These are phyloP conservation scores for Caenorhabditis panamensis DNA, from an alignment of 2,888 invertebrate genomes.

Conservation along the genomic window DNA sequence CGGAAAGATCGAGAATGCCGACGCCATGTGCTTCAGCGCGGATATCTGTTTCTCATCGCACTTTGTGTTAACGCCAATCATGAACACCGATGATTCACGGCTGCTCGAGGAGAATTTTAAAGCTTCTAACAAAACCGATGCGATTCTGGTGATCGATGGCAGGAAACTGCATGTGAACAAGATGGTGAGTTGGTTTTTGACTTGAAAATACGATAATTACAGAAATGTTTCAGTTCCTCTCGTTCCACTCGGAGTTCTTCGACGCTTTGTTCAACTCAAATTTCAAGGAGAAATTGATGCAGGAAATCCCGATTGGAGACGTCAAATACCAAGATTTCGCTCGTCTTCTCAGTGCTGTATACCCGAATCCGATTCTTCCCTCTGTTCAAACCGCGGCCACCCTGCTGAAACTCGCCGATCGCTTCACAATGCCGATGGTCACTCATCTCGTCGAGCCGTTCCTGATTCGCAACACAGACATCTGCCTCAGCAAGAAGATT, in stretches of 20 bases:
- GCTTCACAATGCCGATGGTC: slow-evolving; percentile 9
- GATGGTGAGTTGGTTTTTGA: background rate
- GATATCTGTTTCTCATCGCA: too few relatives aligned
- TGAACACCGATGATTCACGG: too few relatives aligned
- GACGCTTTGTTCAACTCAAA: slow-evolving; percentile 15
- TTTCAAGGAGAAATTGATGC: slow-evolving; percentile 32
- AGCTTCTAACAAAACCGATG: too few relatives aligned
- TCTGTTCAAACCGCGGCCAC: background rate
- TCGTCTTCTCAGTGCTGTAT: background rate
- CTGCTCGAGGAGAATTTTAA: too few relatives aligned
- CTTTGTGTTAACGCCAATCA: too few relatives aligned
- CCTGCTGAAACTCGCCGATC: slow-evolving; percentile 21
- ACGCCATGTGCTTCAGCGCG: too few relatives aligned
- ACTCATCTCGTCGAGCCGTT: background rate
- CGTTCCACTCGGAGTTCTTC: slow-evolving; percentile 23
- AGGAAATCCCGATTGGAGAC: slow-evolving; percentile 18
- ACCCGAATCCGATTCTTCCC: background rate
- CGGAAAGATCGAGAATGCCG: too few relatives aligned
- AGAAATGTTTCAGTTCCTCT: slow-evolving; percentile 11
- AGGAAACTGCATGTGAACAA: slow-evolving; percentile 19
- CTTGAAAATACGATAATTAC: background rate
- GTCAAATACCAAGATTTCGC: slow-evolving; percentile 13
- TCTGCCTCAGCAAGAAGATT: background rate
- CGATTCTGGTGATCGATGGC: slow-evolving; percentile 7
- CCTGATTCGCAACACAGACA: background rate